Percentiles rank a stretch among this genome's conserved stretches.
Conservation (phyloP, 2,888 invertebrate species). For the Automeris io region DNA sequence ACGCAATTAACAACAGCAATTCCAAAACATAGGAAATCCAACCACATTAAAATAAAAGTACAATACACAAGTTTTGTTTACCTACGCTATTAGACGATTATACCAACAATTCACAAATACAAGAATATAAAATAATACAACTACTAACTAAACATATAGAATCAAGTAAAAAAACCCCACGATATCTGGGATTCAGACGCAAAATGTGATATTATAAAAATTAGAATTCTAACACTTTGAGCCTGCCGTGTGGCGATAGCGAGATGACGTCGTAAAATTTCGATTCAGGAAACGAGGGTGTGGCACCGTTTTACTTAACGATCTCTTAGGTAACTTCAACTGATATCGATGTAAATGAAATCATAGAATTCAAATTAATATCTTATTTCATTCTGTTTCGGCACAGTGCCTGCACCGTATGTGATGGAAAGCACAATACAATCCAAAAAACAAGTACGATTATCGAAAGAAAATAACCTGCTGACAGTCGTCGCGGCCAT, state of each 20-base stretch:
- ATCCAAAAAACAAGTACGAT: no score
- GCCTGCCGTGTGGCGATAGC: slow-evolving; percentile 38
- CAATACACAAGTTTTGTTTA: no score
- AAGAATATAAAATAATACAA: no score
- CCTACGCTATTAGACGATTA: no score
- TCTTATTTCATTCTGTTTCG: background rate
- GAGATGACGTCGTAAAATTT: slow-evolving; percentile 41
- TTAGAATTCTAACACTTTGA: slow-evolving; percentile 20
- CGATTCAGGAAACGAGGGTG: slow-evolving; percentile 29
- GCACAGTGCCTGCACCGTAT: background rate
- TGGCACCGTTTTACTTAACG: slow-evolving; percentile 23
- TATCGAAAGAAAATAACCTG: no score
- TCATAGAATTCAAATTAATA: background rate
- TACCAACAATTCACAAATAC: no score
- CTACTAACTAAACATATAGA: no score
- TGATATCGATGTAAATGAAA: slow-evolving; percentile 20
- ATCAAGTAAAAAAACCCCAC: background rate
- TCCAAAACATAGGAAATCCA: no score
- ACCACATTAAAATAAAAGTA: no score
- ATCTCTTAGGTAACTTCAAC: slow-evolving; percentile 19
- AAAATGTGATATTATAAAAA: slow-evolving; percentile 25
- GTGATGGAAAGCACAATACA: no score
- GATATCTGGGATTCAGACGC: slow-evolving; percentile 16
- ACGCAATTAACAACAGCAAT: no score
- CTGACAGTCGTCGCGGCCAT: no score